Evolutionary conservation across 2,113 vertebrate genomes (phyloP).

Genomic region (Cisticola juncidis): DNA sequence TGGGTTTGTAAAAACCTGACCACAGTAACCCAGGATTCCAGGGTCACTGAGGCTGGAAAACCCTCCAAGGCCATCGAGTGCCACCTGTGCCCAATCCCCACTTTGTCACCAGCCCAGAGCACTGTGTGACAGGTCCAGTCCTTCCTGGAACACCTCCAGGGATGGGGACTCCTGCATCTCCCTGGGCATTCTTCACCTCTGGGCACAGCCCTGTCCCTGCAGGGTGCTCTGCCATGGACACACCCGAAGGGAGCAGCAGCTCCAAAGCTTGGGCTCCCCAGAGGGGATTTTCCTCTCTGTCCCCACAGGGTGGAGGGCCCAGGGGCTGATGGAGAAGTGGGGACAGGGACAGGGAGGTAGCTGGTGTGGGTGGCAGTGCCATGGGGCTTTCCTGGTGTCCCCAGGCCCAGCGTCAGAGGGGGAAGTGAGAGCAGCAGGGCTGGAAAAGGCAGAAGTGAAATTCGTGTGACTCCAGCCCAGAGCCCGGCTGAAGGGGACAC

Average conservation of each 20-base stretch:
- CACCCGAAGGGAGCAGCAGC: not conserved
- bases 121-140: rapidly evolving
- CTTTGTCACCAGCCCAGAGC: not conserved
- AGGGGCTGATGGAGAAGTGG: not conserved
- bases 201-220: not conserved
- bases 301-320: not conserved
- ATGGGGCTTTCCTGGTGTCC: not conserved
- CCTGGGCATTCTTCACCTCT: not conserved
- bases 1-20: not conserved
- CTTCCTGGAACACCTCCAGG: not conserved
- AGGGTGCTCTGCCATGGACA: rapidly evolving
- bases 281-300: rapidly evolving
- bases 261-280: not conserved
- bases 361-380: not conserved
- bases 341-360: not conserved
- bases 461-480: not conserved
- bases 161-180: rapidly evolving
- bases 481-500: rapidly evolving
- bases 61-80: rapidly evolving
- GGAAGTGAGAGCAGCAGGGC: not conserved
- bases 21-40: too few relatives aligned
- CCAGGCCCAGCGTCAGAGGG: rapidly evolving
- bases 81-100: rapidly evolving
- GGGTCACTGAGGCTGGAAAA: not conserved
- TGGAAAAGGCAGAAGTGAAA: not conserved